Conservation (phyloP, 2,797 vertebrate species). For the Cryptoprocta ferox region DNA sequence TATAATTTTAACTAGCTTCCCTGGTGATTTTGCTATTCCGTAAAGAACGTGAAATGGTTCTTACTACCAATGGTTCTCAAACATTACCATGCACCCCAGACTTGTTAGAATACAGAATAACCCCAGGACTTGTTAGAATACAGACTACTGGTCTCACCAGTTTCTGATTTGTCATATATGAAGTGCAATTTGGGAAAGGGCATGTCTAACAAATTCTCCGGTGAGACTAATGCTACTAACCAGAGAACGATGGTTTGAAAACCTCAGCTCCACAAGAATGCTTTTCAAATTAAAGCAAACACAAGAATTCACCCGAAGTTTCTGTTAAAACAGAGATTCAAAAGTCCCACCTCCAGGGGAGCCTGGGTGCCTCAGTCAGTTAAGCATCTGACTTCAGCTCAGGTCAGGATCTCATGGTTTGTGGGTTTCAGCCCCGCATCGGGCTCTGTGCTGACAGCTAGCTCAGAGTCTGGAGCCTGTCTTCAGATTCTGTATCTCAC, state of each 20-base stretch:
- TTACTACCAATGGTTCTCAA: not conserved
- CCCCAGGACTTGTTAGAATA: not conserved
- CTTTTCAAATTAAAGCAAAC: not conserved
- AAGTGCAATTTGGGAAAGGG: not conserved
- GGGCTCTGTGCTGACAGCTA: no score
- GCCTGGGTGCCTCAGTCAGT: no score
- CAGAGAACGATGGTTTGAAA: not conserved
- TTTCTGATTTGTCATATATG: not conserved
- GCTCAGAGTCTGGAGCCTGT: no score
- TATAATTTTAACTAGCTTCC: not conserved
- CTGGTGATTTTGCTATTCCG: not conserved
- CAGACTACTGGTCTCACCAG: not conserved
- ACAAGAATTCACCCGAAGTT: not conserved
- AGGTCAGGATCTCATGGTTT: no score
- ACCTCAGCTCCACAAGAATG: not conserved
- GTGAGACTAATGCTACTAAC: not conserved
- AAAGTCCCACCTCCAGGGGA: not conserved
- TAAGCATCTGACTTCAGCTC: no score
- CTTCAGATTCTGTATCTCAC: no score
- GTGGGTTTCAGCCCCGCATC: no score
- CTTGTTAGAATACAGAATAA: not conserved
- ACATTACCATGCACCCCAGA: accelerated
- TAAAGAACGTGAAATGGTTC: not conserved
- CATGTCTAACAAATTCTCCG: not conserved
- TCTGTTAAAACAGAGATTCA: not conserved